Conservation (phyloP, 2,113 vertebrate genomes). For the Ailurus styani region DNA sequence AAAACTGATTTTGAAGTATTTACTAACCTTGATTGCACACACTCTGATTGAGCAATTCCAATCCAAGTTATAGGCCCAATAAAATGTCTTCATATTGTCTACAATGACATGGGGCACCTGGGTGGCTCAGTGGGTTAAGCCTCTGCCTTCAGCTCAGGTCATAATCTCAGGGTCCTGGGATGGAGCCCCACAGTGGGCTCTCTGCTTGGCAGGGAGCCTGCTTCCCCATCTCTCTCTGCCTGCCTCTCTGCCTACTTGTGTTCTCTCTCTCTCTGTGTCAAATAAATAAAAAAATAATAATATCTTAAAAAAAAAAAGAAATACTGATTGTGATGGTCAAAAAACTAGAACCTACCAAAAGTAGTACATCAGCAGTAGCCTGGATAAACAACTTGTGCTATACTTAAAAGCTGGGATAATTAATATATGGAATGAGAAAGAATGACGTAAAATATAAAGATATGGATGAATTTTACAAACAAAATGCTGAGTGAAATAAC, state of each 20-base stretch:
- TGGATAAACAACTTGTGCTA: not conserved
- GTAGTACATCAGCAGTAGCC: not conserved
- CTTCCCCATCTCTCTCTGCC: no score
- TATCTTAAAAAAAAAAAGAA: no score
- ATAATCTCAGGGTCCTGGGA: no score
- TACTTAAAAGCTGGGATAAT: not conserved
- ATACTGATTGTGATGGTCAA: not conserved
- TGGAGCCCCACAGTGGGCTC: no score
- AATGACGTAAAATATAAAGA: not conserved
- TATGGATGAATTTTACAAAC: not conserved
- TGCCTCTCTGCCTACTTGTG: no score
- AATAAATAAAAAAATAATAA: no score
- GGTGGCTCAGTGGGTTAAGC: no score
- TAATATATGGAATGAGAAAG: not conserved
- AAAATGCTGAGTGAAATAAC: not conserved
- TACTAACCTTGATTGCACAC: not conserved
- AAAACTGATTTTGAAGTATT: not conserved
- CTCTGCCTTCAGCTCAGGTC: no score
- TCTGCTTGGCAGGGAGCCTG: no score
- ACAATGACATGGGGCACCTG: no score
- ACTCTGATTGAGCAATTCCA: not conserved
- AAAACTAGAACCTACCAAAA: not conserved
- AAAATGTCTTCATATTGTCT: not conserved
- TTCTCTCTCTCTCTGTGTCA: no score
- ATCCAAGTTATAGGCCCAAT: not conserved